Base-by-base conservation (phyloP, 2,113 vertebrate genomes). In the Sphaerodactylus townsendi region DNA sequence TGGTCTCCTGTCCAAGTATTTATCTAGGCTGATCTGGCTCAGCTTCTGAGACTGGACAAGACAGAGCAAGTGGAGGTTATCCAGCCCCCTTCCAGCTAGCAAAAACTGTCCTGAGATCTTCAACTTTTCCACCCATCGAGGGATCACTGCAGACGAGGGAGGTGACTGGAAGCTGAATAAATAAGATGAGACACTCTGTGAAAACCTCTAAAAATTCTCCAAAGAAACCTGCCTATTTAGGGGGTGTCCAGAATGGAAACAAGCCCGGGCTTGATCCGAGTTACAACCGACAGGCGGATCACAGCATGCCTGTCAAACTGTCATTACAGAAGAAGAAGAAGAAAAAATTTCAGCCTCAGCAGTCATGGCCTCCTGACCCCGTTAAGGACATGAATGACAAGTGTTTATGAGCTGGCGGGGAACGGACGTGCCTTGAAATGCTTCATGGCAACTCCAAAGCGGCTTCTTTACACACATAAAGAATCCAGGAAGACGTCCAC, bases 361-460 rank as follows among this genome's bases (percentile, higher is more conserved):
- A 87, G 70, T 82, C 86, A 71, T 88, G 90, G 92, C 90, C 80
- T 73, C 81, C 88, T 86, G 87, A 84, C 91, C 88, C 82, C 84
- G 83, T 86, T 89, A 86, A 93, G 89, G 87, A 88, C 83, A 77
- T 84, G 90, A 87, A 71, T 89, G 92, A 91, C 92, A 94, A 92
- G 85, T 83, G 86, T 88, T 92, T 89, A 93, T 86, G 88, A 92
- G 91, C 83, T 87, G 85, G 81, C 85, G 89, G 88, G 88, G 89
- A 92, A 86, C 85, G 92, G 91, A 94, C 86, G 85, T 82, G 92
- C 86, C 90, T 93, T 89, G 88, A 92, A 92, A 93, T 91, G 85
- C 87, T 89, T 90, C 84, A 85, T 77, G 84, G 87, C 82, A 80
- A 81, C 92, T 92, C 92, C 89, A 91, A 93, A 93, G 76, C 56